A percentile compares a stretch with the other conserved stretches of the same genome.
phyloP scores from a whole-genome alignment of 2,888 invertebrate species.

The Ypsolopha scabrella region DNA sequence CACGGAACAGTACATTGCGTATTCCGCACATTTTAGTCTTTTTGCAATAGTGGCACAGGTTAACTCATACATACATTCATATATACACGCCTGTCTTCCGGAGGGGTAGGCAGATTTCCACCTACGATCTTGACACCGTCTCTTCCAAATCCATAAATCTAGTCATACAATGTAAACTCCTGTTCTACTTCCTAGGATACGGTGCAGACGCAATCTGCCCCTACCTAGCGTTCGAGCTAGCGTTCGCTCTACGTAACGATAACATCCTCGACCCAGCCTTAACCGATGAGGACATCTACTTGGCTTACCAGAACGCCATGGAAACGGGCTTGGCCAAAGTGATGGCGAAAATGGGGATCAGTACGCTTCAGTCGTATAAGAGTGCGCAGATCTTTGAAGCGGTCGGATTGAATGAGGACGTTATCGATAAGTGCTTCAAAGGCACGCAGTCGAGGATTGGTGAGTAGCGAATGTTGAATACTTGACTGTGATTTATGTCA shows the following conservation, averaged over 20 bases:
- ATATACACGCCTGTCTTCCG: too few species aligned
- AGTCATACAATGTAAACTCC: too few species aligned
- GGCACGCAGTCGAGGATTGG: constrained; percentile 77
- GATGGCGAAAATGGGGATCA: constrained; percentile 99
- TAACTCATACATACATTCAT: too few species aligned
- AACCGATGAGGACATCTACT: constrained; percentile 84
- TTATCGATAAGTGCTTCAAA: constrained; percentile 94
- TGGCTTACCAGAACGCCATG: constrained; percentile 90
- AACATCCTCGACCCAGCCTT: constrained; percentile 82
- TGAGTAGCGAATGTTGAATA: constrained; percentile 19
- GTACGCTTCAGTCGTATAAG: constrained; percentile 98
- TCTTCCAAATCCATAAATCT: too few species aligned
- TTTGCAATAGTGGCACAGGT: too few species aligned
- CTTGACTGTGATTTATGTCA: not conserved
- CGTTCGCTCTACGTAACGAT: constrained; percentile 87
- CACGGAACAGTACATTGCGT: too few species aligned
- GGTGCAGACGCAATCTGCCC: constrained; percentile 99
- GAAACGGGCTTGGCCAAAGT: constrained; percentile 79
- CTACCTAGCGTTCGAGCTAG: constrained; percentile 95
- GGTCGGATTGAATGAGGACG: constrained; percentile 92
- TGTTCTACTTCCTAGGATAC: constrained; percentile 65
- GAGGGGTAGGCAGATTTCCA: too few species aligned
- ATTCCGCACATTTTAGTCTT: too few species aligned
- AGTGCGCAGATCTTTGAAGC: constrained; percentile 99
- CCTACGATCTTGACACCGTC: too few species aligned